These are phyloP conservation scores for Trachelus tabidus DNA, from an alignment of 2,888 invertebrate species.

Conservation along the genomic window DNA sequence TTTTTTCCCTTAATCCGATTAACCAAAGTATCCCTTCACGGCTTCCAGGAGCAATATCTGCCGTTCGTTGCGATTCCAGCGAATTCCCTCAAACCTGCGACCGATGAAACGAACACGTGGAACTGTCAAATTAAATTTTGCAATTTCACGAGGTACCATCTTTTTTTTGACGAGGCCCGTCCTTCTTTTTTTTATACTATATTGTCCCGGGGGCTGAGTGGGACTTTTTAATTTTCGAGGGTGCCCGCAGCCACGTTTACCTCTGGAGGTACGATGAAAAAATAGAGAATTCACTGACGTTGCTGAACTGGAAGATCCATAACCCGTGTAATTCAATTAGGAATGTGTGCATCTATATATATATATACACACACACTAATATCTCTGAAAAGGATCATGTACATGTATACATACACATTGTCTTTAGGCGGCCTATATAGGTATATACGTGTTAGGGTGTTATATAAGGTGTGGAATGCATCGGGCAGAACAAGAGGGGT, in stretches of 20 bases:
- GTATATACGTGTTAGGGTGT: not conserved
- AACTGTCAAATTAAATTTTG: not conserved
- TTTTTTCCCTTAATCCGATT: not conserved
- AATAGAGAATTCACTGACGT: conserved; percentile 12
- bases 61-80: not conserved
- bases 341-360: not conserved
- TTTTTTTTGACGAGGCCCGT: not conserved
- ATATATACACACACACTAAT: too few species aligned
- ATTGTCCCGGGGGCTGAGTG: not conserved
- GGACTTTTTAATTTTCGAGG: not conserved
- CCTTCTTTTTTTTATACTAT: not conserved
- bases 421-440: not conserved
- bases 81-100: not conserved
- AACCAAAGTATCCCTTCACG: not conserved
- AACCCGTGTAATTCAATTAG: conserved; percentile 20
- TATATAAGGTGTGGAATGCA: not conserved
- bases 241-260: not conserved
- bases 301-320: conserved; percentile 13
- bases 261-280: not conserved
- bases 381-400: too few species aligned
- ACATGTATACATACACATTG: not conserved
- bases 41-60: not conserved
- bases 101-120: not conserved
- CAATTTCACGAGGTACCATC: not conserved
- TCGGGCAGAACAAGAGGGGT: not conserved